Evolutionary conservation across 1,140 invertebrate genomes (phyloP), one percentile per base, ranked within the genome.

Genomic region (Dufourea novaeangliae): DNA sequence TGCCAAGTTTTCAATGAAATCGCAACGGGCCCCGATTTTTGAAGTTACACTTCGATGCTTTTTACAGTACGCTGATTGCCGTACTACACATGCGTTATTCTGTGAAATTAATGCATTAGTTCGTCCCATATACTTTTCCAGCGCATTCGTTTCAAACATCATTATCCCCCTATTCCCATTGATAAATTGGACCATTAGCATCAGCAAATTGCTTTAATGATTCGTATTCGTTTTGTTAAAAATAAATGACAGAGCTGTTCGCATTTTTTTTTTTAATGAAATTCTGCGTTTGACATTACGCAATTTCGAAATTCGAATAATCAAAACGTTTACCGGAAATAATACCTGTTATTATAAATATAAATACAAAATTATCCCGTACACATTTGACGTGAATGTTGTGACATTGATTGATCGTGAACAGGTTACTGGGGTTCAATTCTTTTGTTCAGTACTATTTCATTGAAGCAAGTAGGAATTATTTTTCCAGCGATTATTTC

Each of bases 181-280:
- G 27, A 71, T 25, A 61, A 71, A 71, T 61, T 62, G 57, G 44
- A 32, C 56, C 57, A 62, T 71, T 62, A 71, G 20, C 69, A 37
- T 59, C 41, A 32, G 41, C 37, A 71, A 62, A 71, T 62, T 71
- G 41, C 44, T 71, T 71, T 71, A 71, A 71, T 61, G 69, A 41
- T 17, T 22, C 34, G 29, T 25, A 25, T 34, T 50, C 57, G 29
- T 50, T 46, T 37, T 20, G 67, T 32, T 29, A 71, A 61, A 66
- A 46, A 59, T 34, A 50, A 71, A 50, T 12, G 10, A 22, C n/a
- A 34, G 4, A 11, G 32, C n/a, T 39, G 34, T 10, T 12, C 34
- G 25, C 34, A 39, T 25, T 62, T 62, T 62, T 62, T 62, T 62
- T 61, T 32, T 1, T 7, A 32, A 34, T 37, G 29, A 37, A 34